phyloP scores from a whole-genome alignment of 2,797 vertebrate species.

The Acrossocheilus fasciatus region DNA sequence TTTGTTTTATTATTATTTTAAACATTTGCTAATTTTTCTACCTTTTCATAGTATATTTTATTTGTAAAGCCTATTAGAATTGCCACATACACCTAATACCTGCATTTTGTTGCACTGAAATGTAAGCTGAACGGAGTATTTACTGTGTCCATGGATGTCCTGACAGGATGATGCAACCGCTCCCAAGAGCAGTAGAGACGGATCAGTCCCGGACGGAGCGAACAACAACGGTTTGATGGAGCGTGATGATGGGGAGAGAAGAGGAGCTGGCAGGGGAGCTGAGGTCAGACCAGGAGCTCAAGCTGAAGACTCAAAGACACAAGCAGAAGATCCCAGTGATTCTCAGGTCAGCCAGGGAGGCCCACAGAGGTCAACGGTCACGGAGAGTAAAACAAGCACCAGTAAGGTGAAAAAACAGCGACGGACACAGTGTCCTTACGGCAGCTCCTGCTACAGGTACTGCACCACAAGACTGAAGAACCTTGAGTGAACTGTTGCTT shows the following conservation, averaged over 20 bases:
- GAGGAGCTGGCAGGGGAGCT: background rate
- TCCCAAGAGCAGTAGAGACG: background rate
- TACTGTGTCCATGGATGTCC: background rate
- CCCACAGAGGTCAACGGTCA: background rate
- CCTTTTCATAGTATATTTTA: background rate
- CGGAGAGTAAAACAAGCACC: background rate
- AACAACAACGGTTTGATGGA: background rate
- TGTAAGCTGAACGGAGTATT: background rate
- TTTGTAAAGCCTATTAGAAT: background rate
- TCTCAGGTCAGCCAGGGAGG: conserved; percentile 3
- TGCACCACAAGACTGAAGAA: background rate
- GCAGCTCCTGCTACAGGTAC: conserved; percentile 91
- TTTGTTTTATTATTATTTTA: no score
- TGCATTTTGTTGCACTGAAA: no score
- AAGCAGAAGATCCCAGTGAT: background rate
- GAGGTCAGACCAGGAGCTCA: background rate
- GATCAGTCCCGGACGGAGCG: conserved; percentile 1
- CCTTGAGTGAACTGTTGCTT: background rate
- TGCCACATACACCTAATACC: background rate
- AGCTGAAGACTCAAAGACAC: conserved; percentile 4
- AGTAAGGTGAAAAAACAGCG: conserved; percentile 10
- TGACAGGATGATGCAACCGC: conserved; percentile 39
- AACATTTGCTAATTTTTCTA: no score
- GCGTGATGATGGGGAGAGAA: background rate
- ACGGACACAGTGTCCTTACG: conserved; percentile 86